Percentiles rank a stretch among this genome's conserved stretches.
Conservation (phyloP, 2,113 vertebrate species). For the Amblyopsis rosae region DNA sequence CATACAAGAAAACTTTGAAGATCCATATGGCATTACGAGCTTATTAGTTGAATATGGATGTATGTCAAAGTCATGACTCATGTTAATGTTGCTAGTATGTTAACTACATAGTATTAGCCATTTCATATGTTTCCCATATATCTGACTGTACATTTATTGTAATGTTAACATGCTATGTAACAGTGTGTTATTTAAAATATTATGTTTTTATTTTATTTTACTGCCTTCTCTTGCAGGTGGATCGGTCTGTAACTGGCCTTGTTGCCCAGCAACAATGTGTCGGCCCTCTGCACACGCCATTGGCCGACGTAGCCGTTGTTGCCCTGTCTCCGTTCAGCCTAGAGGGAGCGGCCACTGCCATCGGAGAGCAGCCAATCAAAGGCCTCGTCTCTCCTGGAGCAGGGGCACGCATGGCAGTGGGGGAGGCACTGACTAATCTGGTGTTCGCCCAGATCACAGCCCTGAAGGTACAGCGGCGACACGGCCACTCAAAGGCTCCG, state of each 20-base stretch:
- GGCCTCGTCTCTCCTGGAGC: conserved; percentile 83
- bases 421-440: conserved; percentile 91
- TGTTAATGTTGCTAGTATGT: too few species aligned
- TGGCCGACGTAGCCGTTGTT: conserved; percentile 90
- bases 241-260: conserved; percentile 90
- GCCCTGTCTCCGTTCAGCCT: conserved; percentile 85
- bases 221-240: conserved; percentile 77
- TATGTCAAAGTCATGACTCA: too few species aligned
- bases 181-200: background rate
- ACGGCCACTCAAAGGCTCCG: background rate
- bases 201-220: background rate
- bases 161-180: background rate
- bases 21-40: too few species aligned
- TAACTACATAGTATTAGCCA: too few species aligned
- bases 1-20: too few species aligned
- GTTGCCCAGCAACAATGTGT: conserved; percentile 96
- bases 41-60: too few species aligned
- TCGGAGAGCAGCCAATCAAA: conserved; percentile 94
- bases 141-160: background rate
- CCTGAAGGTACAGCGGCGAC: conserved; percentile 74
- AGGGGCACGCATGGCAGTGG: conserved; percentile 86
- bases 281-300: conserved; percentile 89
- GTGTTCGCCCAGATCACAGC: conserved; percentile 86
- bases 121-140: background rate
- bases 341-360: conserved; percentile 84